phyloP scores from a whole-genome alignment of 2,888 invertebrate genomes.

The Drosophila setosimentum region DNA sequence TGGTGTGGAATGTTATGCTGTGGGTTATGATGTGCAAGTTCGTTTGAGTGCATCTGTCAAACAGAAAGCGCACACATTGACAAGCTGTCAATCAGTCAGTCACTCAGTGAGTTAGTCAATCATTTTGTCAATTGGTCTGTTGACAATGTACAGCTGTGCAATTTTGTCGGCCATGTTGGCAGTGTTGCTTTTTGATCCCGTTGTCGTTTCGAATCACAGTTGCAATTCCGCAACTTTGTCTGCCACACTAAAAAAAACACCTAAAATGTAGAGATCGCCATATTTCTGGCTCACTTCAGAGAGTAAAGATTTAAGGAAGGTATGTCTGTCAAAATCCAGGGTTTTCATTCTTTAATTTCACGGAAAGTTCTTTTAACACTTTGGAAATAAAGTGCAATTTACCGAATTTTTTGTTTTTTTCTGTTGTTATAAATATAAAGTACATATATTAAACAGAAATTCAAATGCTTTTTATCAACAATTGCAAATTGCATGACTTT shows the following conservation, averaged over 20 bases:
- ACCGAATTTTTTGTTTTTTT: no score
- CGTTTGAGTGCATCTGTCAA: conserved; percentile 25
- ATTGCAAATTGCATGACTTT: no score
- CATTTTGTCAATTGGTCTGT: conserved; percentile 31
- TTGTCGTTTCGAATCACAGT: conserved; percentile 15
- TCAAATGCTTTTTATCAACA: no score
- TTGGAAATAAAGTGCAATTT: no score
- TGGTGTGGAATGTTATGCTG: background rate
- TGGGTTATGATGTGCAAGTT: background rate
- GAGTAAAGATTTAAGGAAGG: background rate
- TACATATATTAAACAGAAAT: no score
- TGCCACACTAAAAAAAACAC: background rate
- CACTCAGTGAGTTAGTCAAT: conserved; percentile 14
- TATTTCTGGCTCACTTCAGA: background rate
- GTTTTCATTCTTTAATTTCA: no score
- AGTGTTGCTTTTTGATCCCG: conserved; percentile 3
- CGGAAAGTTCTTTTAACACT: no score
- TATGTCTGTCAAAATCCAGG: no score
- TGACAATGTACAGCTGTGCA: background rate
- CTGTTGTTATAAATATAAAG: no score
- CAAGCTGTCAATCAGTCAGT: conserved; percentile 42
- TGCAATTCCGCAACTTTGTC: conserved; percentile 6
- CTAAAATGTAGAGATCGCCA: background rate
- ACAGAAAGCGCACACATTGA: conserved; percentile 35
- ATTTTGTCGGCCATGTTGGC: background rate